These are phyloP conservation scores for Hipposideros larvatus DNA, from an alignment of 2,797 vertebrate genomes.

Conservation along the genomic window DNA sequence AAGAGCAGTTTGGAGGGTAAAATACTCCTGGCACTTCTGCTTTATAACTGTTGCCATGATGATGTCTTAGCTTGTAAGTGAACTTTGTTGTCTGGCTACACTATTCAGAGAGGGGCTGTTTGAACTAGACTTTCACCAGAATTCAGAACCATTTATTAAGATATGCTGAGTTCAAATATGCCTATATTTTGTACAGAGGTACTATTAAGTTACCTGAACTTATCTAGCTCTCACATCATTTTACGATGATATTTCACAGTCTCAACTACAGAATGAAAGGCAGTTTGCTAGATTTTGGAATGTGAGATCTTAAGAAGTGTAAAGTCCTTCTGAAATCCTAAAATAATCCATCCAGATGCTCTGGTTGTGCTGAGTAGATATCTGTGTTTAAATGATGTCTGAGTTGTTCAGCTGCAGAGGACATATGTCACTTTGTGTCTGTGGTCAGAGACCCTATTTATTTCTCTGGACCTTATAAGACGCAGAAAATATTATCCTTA, in stretches of 20 bases:
- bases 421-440: not conserved
- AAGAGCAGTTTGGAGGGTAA: not conserved
- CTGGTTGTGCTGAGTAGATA: not conserved
- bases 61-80: not conserved
- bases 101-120: not conserved
- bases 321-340: not conserved
- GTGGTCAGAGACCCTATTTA: not conserved
- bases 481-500: not conserved
- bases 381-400: not conserved
- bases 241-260: slow-evolving; percentile 8
- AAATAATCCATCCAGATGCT: not conserved
- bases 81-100: not conserved
- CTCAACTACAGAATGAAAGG: not conserved
- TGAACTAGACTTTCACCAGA: slow-evolving; percentile 22
- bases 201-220: not conserved
- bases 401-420: not conserved
- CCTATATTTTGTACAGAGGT: not conserved
- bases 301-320: not conserved
- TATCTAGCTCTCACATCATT: not conserved
- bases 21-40: not conserved
- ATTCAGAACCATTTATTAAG: slow-evolving; percentile 12
- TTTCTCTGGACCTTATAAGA: not conserved
- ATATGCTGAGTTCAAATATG: not conserved
- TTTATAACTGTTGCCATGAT: not conserved
- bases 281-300: not conserved